A percentile compares a stretch with the other conserved stretches of the same genome.
Conservation (phyloP, 2,113 vertebrate species). For the Actenoides hombroni region DNA sequence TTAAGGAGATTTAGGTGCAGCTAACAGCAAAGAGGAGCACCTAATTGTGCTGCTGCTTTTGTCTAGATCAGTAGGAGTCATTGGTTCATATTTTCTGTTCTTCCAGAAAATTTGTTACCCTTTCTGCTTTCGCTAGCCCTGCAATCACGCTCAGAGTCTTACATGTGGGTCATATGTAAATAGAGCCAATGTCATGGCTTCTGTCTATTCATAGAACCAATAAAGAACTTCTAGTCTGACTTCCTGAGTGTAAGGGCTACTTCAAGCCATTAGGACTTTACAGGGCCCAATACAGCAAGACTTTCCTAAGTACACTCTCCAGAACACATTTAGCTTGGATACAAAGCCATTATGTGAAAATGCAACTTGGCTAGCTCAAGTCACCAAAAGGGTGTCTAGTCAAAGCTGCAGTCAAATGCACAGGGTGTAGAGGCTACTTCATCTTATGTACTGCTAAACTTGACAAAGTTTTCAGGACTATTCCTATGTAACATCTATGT, state of each 20-base stretch:
- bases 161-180: neutral
- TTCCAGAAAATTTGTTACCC: neutral
- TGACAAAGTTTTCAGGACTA: neutral
- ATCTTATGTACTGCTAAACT: neutral
- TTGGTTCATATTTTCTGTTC: neutral
- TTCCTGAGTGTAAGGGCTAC: neutral
- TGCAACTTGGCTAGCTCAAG: neutral
- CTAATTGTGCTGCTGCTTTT: neutral
- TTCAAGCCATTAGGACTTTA: neutral
- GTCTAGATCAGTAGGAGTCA: neutral
- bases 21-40: neutral
- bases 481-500: neutral
- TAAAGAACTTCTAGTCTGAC: neutral
- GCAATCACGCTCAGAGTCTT: neutral
- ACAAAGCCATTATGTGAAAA: neutral
- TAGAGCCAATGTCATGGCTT: neutral
- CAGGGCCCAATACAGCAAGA: neutral
- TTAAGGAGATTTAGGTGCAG: neutral
- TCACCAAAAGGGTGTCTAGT: neutral
- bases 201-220: neutral
- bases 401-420: neutral
- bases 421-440: neutral
- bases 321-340: neutral
- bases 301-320: neutral
- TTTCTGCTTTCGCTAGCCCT: neutral